Percentiles rank a stretch among this genome's conserved stretches.
phyloP scores from a whole-genome alignment of 2,888 invertebrate genomes.

The Pegoplata infirma region DNA sequence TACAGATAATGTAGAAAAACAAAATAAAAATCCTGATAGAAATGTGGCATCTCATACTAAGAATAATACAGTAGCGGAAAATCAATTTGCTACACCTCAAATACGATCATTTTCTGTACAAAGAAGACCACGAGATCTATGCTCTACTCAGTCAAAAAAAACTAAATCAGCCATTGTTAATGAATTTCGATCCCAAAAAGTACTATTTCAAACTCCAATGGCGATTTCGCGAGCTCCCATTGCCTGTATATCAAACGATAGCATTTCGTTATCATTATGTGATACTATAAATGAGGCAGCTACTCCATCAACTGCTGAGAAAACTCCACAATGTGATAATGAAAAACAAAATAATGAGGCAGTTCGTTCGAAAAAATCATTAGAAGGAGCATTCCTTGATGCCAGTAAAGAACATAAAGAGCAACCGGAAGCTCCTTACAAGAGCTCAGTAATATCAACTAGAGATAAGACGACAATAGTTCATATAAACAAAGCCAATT shows the following conservation, averaged over 20 bases:
- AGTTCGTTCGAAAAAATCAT: slow-evolving; percentile 70
- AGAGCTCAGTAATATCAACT: slow-evolving; percentile 13
- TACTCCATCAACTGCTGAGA: slow-evolving; percentile 68
- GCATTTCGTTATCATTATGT: slow-evolving; percentile 73
- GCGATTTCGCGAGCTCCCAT: slow-evolving; percentile 71
- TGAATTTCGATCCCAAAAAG: slow-evolving; percentile 76
- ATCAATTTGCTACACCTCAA: slow-evolving; percentile 75
- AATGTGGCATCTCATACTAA: slow-evolving; percentile 12
- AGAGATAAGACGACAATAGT: slow-evolving; percentile 78
- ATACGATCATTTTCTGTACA: slow-evolving; percentile 68
- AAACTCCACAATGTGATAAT: slow-evolving; percentile 29
- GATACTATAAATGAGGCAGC: slow-evolving; percentile 72
- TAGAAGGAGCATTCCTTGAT: slow-evolving; percentile 67
- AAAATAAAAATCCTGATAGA: slow-evolving; percentile 1
- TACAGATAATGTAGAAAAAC: background rate
- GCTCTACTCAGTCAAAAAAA: slow-evolving; percentile 68
- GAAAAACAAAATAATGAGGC: slow-evolving; percentile 43
- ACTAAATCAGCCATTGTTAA: slow-evolving; percentile 69
- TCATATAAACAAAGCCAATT: slow-evolving; percentile 85
- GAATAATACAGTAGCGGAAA: slow-evolving; percentile 58
- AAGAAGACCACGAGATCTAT: slow-evolving; percentile 66
- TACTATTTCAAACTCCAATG: slow-evolving; percentile 77
- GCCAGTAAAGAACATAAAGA: slow-evolving; percentile 21
- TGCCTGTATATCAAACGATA: slow-evolving; percentile 70
- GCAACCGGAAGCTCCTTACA: slow-evolving; percentile 1